Conservation (phyloP, 2,888 invertebrate species). For the Auanema freiburgensis region DNA sequence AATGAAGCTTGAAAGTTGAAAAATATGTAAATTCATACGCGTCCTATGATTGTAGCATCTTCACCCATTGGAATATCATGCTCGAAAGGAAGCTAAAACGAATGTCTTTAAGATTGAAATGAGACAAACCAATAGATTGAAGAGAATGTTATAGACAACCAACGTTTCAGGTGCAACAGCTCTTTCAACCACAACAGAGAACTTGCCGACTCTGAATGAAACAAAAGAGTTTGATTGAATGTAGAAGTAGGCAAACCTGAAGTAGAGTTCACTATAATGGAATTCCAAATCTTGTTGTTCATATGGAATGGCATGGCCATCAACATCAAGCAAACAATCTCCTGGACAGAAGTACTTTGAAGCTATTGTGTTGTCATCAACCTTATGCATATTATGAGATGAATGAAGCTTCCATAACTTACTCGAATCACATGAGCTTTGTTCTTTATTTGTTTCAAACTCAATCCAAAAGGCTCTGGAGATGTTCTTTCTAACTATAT, state of each 20-base stretch:
- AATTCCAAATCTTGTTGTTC: constrained; percentile 10
- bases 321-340: constrained; percentile 18
- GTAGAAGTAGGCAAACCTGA: constrained; percentile 6
- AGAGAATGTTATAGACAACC: not conserved
- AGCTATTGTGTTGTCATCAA: constrained; percentile 15
- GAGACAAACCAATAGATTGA: constrained; percentile 3
- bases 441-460: constrained; percentile 6
- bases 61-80: no score
- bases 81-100: no score
- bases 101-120: not conserved
- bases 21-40: no score
- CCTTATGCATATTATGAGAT: not conserved
- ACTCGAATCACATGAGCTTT: constrained; percentile 15
- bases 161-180: constrained; percentile 8
- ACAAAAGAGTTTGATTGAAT: not conserved
- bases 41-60: no score
- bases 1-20: no score
- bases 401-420: not conserved
- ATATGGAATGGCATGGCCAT: constrained; percentile 15
- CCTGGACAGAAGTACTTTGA: constrained; percentile 15
- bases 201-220: constrained; percentile 6
- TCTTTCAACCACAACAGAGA: constrained; percentile 16
- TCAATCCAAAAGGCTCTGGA: constrained; percentile 12
- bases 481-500: not conserved
- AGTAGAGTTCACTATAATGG: constrained; percentile 14